These are phyloP conservation scores for Rhynchomys soricoides DNA, from an alignment of 2,113 vertebrate genomes.

Conservation along the genomic window DNA sequence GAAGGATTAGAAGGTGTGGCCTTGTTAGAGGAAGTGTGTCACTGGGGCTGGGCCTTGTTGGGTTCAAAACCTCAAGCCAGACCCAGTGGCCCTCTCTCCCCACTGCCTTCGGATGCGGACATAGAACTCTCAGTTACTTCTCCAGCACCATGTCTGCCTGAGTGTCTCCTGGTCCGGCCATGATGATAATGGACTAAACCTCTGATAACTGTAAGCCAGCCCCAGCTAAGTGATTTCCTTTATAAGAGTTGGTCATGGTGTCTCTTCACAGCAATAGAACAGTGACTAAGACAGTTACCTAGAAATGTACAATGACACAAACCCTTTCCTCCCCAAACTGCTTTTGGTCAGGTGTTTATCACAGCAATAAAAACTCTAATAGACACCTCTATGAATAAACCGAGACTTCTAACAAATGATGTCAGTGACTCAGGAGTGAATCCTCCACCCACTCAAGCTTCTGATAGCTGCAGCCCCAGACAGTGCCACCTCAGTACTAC, in stretches of 20 bases:
- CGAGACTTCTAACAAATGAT: slow-evolving; percentile 32
- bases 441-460: neutral
- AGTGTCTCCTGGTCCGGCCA: neutral
- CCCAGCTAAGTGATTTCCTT: neutral
- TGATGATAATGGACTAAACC: neutral
- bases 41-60: neutral
- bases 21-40: neutral
- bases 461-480: neutral
- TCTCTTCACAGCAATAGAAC: neutral
- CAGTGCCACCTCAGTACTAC: neutral
- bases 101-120: neutral
- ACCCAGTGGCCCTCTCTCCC: neutral
- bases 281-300: neutral
- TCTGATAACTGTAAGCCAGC: neutral
- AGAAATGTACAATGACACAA: neutral
- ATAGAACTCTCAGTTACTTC: neutral
- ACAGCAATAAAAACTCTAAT: neutral
- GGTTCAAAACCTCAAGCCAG: neutral
- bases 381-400: slow-evolving; percentile 25
- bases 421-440: neutral
- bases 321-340: neutral
- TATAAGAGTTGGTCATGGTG: neutral
- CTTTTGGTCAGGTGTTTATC: neutral
- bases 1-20: neutral
- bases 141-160: neutral